Base-by-base conservation (phyloP, 2,888 invertebrate species). In the Augochlorella aurata region DNA sequence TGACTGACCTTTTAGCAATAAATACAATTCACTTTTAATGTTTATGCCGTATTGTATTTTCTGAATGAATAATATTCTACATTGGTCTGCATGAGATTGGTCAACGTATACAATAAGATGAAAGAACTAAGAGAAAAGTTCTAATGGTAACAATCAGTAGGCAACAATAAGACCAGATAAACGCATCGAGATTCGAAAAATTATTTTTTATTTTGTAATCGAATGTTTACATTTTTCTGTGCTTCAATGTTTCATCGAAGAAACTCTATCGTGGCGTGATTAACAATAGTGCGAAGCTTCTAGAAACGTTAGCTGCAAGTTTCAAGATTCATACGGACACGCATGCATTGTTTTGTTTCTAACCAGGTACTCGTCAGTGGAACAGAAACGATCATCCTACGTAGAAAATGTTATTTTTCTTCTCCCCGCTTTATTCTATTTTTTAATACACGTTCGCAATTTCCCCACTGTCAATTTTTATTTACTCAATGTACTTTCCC, bases 381-480 rank as follows among this genome's bases (percentile, higher is more conserved):
- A 54, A 14, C 5, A 65, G 10, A 65, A 68, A 50, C 68, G 68
- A 38, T 67, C 54, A 52, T 14, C 45, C 47, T 24, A 29, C 29
- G 47, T 69, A 21, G 29, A 65, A 77, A 79, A 65, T 65, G 49
- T 66, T 44, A 61, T 18, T 49, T 63, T n/a, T 10, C n/a, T 18
- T 14, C 12, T n/a, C 21, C 18, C 9, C 38, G 9, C 18, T 9
- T 44, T 7, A 21, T 38, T 38, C 58, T 21, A 14, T 65, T 45
- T 68, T 58, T 79, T 74, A 18, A 80, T 72, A 70, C 50, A 65
- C 50, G 38, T 69, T 74, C 81, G 10, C 58, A 10, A 21, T 47
- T 58, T 10, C 79, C 50, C 8, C 18, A 24, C 63, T 73, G 68
- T 80, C 81, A 69, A 66, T 69, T 81, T 81, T 80, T 81, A 80